Conservation (phyloP, 2,113 vertebrate species). For the Mixornis gularis region DNA sequence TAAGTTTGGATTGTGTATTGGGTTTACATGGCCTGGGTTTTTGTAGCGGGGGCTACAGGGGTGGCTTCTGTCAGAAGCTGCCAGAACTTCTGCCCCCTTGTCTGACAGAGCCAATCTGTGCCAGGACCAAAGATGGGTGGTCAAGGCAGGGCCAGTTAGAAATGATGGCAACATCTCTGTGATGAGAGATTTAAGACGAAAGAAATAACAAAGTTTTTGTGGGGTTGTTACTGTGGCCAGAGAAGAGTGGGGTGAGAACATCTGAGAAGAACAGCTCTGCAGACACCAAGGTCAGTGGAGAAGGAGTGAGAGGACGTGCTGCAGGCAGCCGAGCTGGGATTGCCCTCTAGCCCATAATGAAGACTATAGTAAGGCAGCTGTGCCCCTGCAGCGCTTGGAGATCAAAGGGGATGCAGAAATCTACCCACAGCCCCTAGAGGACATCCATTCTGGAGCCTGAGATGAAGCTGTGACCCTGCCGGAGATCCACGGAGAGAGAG, state of each 20-base stretch:
- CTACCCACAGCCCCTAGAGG: neutral
- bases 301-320: neutral
- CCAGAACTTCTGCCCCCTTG: neutral
- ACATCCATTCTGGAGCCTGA: neutral
- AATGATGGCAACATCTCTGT: fast-evolving
- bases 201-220: neutral
- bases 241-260: fast-evolving
- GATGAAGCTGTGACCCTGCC: neutral
- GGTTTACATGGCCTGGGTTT: neutral
- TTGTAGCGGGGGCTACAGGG: fast-evolving
- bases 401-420: fast-evolving
- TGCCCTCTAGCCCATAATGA: neutral
- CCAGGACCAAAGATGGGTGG: neutral
- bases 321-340: neutral
- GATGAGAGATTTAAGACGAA: neutral
- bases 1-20: neutral
- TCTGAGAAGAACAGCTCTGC: neutral
- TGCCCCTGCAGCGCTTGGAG: neutral
- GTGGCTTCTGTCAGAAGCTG: neutral
- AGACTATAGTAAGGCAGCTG: neutral
- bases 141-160: neutral
- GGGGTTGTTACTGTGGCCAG: fast-evolving
- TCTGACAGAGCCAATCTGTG: too few relatives aligned
- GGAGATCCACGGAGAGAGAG: neutral
- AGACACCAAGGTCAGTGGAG: neutral